Evolutionary conservation across 2,888 invertebrate species (phyloP), one percentile per base, ranked within the genome.

Genomic region (Chrysomela aeneicollis): DNA sequence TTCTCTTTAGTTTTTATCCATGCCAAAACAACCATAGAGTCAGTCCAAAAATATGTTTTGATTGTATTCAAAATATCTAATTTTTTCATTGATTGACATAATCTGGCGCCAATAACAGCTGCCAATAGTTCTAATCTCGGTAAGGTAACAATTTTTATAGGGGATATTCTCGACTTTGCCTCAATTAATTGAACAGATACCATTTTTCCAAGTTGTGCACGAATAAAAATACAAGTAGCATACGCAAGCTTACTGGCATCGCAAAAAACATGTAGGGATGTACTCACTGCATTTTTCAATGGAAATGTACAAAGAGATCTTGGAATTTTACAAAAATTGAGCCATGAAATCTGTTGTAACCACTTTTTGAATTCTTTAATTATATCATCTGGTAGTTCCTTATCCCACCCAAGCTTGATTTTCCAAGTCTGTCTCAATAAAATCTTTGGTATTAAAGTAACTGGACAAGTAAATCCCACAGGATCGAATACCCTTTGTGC

Each of bases 91-190:
- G 17, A 15, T 9, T 32, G 2, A 37, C 46, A 65, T 35, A 67
- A 57, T 55, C 64, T 35, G 35, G 35, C 52, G n/a, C 54, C 63
- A 30, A 66, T 63, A 2, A 50, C 17, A 1, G 67, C 65, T 1
- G 61, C 61, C 21, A 64, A 47, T 42, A 67, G 59, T 61, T 64
- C 59, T 8, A 67, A 46, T 37, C 64, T 58, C 1, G 67, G 64
- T 17, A 67, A 61, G 9, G 54, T 59, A 2, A 62, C n/a, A n/a
- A n/a, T 19, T 10, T 26, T 67, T 53, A 52, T 60, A 12, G 64
- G 58, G 17, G 57, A 37, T 42, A 42, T 30, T 47, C 57, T 42
- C 5, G 47, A 18, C 46, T 67, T 67, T 8, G 64, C 61, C 19
- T 52, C 51, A 19, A 67, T 17, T 26, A 5, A 65, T 60, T 15